Percentiles rank a stretch among this genome's conserved stretches.
phyloP scores from a whole-genome alignment of 2,888 invertebrate species.

The Bembecia ichneumoniformis region DNA sequence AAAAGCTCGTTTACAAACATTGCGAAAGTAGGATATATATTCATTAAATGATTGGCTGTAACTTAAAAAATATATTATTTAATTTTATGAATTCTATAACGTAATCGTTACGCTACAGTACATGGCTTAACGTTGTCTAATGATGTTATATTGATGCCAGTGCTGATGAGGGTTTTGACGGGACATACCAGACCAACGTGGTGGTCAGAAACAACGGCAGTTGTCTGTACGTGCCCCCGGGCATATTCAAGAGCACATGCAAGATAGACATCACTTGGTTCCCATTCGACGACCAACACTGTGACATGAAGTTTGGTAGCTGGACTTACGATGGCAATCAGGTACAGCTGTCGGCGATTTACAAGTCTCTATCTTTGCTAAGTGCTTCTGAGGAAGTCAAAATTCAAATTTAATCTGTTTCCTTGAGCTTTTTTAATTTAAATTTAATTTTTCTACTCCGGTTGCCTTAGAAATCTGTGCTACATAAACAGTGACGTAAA shows the following conservation, averaged over 20 bases:
- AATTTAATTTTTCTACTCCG: too few relatives aligned
- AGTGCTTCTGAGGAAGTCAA: too few relatives aligned
- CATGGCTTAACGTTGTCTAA: background rate
- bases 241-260: constrained; percentile 99
- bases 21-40: too few relatives aligned
- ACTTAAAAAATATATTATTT: too few relatives aligned
- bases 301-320: constrained; percentile 99
- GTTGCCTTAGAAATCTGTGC: too few relatives aligned
- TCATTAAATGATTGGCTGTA: too few relatives aligned
- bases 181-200: constrained; percentile 99
- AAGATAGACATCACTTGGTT: constrained; percentile 99
- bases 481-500: too few relatives aligned
- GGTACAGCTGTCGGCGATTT: constrained; percentile 71
- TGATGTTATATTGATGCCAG: constrained; percentile 58
- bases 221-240: constrained; percentile 99
- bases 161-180: constrained; percentile 99
- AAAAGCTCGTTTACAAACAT: too few relatives aligned
- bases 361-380: background rate
- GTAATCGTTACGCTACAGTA: too few relatives aligned
- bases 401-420: too few relatives aligned
- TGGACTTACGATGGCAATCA: constrained; percentile 99
- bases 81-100: too few relatives aligned
- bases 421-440: too few relatives aligned
- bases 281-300: constrained; percentile 99
- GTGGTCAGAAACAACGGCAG: constrained; percentile 98